These are phyloP conservation scores for Dorcus hopei DNA, from an alignment of 2,888 invertebrate species.

Conservation along the genomic window DNA sequence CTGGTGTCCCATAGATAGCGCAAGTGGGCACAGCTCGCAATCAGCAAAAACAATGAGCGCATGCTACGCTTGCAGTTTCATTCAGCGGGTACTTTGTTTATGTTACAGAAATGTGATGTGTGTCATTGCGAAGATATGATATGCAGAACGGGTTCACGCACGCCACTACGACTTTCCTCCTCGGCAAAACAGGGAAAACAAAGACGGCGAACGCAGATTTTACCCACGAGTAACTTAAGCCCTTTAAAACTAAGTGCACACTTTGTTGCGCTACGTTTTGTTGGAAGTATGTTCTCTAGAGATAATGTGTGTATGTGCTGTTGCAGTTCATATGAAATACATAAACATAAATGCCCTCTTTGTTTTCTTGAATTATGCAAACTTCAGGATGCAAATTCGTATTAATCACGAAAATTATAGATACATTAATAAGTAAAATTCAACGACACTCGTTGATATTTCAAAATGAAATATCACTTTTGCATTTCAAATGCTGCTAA, in stretches of 20 bases:
- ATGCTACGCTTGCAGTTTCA: constrained; percentile 21
- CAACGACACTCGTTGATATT: too few relatives aligned
- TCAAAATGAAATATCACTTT: too few relatives aligned
- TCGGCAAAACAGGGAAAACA: not conserved
- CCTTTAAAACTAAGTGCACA: constrained; percentile 1
- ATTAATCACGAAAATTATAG: too few relatives aligned
- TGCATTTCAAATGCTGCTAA: too few relatives aligned
- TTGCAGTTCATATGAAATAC: not conserved
- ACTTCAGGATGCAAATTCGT: too few relatives aligned
- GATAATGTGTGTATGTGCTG: constrained; percentile 10
- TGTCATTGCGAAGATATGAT: constrained; percentile 17
- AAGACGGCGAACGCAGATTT: not conserved
- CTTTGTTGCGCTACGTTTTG: constrained; percentile 13
- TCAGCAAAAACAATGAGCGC: constrained; percentile 21
- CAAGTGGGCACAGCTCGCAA: constrained; percentile 16
- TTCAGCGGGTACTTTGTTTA: constrained; percentile 21
- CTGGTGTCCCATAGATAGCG: constrained; percentile 20
- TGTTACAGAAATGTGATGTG: constrained; percentile 14
- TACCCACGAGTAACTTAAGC: not conserved
- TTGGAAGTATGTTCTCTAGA: constrained; percentile 10
- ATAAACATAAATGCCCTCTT: not conserved
- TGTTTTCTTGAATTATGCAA: not conserved
- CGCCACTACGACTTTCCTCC: not conserved
- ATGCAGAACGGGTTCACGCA: not conserved
- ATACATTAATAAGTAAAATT: too few relatives aligned